Percentiles rank a stretch among this genome's conserved stretches.
These are phyloP conservation scores for Mionectes olivaceus DNA, from an alignment of 2,797 vertebrate genomes.

Conservation along the genomic window DNA sequence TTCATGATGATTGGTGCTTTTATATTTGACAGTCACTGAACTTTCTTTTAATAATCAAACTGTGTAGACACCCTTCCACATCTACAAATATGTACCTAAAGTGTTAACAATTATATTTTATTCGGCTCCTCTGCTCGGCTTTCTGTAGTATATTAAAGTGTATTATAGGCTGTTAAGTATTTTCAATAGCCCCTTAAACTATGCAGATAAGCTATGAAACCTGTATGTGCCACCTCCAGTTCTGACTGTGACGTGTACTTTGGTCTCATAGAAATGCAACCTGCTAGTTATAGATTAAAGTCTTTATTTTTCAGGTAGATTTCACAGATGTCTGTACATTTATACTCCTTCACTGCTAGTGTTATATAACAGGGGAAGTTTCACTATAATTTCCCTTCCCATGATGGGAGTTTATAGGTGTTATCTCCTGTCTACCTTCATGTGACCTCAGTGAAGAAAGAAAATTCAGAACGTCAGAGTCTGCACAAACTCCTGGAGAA, in stretches of 20 bases:
- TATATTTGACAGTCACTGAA: not conserved
- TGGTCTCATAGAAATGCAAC: not conserved
- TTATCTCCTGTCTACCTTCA: not conserved
- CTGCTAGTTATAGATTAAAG: not conserved
- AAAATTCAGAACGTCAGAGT: not conserved
- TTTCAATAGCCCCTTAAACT: not conserved
- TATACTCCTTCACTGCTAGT: not conserved
- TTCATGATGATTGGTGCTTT: not conserved
- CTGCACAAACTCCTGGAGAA: not conserved
- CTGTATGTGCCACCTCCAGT: accelerated
- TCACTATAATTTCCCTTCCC: not conserved
- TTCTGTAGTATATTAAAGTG: not conserved
- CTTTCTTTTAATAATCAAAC: not conserved
- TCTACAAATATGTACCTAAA: not conserved
- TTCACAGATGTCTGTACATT: not conserved
- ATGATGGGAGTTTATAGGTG: not conserved
- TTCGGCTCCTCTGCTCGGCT: not conserved
- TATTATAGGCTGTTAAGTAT: not conserved
- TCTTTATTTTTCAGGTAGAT: not conserved
- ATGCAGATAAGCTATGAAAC: not conserved
- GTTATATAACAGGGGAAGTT: not conserved
- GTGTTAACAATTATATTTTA: not conserved
- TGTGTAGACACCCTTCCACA: not conserved
- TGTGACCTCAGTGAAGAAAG: not conserved
- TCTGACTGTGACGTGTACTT: not conserved